These are phyloP conservation scores for Urophycis tenuis DNA, from an alignment of 2,797 vertebrate genomes.

Conservation along the genomic window DNA sequence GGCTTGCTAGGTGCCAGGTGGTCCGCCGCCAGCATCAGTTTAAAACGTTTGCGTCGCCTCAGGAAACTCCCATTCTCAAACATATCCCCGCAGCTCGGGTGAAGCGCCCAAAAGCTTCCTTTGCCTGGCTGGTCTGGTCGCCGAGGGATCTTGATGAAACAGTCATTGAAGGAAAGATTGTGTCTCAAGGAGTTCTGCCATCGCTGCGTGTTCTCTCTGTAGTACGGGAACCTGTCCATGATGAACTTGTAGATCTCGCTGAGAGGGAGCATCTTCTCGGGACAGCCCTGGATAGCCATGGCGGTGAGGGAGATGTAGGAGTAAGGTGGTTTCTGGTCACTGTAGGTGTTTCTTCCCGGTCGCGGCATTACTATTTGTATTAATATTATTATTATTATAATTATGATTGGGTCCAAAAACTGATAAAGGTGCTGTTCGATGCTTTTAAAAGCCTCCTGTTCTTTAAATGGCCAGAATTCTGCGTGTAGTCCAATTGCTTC, in stretches of 20 bases:
- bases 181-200: conserved; percentile 98
- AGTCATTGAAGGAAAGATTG: conserved; percentile 99
- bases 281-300: conserved; percentile 97
- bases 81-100: conserved; percentile 95
- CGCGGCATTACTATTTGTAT: conserved; percentile 77
- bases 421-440: background rate
- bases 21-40: conserved; percentile 78
- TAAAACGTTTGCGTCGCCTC: conserved; percentile 91
- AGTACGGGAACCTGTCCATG: conserved; percentile 97
- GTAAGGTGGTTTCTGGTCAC: conserved; percentile 96
- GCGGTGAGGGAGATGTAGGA: conserved; percentile 96
- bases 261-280: conserved; percentile 97
- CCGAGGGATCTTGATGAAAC: conserved; percentile 95
- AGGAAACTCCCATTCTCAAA: conserved; percentile 92
- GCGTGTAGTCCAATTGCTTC: conserved; percentile 19
- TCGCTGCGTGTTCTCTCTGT: conserved; percentile 93
- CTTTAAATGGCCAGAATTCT: background rate
- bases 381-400: conserved; percentile 53
- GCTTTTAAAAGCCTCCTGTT: background rate
- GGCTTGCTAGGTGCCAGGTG: conserved; percentile 81
- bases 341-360: conserved; percentile 95
- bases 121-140: conserved; percentile 95
- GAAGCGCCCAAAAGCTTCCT: conserved; percentile 95
- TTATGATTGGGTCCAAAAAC: background rate
- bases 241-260: conserved; percentile 99